A percentile compares a stretch with the other conserved stretches of the same genome.
Conservation (phyloP, 2,888 invertebrate genomes). For the Netelia fuscicornis region DNA sequence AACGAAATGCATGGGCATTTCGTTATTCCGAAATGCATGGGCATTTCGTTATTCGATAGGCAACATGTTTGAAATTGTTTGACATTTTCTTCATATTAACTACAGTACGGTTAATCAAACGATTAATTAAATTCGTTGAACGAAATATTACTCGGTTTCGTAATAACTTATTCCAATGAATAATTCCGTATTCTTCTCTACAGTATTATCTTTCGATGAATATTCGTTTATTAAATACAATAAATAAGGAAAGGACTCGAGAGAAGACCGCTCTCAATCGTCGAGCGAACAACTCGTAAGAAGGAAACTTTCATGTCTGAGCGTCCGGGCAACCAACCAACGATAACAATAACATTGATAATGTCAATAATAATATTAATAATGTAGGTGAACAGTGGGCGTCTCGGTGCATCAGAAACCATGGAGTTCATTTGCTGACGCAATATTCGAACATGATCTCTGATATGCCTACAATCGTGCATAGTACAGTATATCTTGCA, state of each 20-base stretch:
- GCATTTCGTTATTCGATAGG: neutral
- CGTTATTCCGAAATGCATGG: too few relatives aligned
- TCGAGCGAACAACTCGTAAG: neutral
- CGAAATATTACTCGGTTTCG: neutral
- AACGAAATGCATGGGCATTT: too few relatives aligned
- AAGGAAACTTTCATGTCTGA: neutral
- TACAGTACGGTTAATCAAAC: neutral
- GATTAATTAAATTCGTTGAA: neutral
- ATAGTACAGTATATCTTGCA: neutral
- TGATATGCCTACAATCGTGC: neutral
- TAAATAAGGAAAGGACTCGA: neutral
- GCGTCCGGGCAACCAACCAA: neutral
- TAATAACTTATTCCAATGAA: neutral
- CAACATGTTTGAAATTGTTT: neutral
- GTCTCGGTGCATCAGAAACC: neutral
- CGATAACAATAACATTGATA: neutral
- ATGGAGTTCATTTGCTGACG: neutral
- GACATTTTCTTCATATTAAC: neutral
- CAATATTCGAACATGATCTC: neutral
- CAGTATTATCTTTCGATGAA: neutral
- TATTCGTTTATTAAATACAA: neutral
- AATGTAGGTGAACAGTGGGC: neutral
- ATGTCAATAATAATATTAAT: neutral
- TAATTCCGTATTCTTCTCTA: neutral
- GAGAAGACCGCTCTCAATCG: neutral